phyloP scores from a whole-genome alignment of 2,797 vertebrate genomes.

The Myiotriccus ornatus region DNA sequence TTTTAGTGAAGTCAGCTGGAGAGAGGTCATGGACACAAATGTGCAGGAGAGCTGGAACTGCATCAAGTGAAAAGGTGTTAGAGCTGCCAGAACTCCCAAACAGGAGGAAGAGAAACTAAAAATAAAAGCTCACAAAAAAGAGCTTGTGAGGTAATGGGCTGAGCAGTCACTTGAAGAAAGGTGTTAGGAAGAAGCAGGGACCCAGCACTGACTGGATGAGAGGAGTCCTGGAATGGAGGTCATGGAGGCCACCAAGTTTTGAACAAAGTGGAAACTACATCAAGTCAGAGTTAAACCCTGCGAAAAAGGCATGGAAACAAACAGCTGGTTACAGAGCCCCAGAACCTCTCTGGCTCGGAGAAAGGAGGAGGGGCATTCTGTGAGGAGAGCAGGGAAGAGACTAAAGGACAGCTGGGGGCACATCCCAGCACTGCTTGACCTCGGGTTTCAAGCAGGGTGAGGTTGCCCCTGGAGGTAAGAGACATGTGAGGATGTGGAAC shows the following conservation, averaged over 20 bases:
- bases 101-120: not conserved
- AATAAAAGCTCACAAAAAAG: not conserved
- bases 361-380: not conserved
- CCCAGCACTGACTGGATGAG: not conserved
- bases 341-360: not conserved
- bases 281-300: not conserved
- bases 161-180: not conserved
- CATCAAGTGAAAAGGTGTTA: not conserved
- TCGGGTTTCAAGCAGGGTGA: not conserved
- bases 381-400: not conserved
- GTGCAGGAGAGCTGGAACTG: not conserved
- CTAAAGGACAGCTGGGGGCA: not conserved
- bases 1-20: not conserved
- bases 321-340: not conserved
- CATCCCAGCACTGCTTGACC: not conserved
- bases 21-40: not conserved
- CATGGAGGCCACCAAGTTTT: not conserved
- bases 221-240: not conserved
- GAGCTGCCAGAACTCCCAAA: not conserved
- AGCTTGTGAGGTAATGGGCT: not conserved
- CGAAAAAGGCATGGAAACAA: not conserved
- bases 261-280: not conserved
- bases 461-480: not conserved
- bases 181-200: not conserved
- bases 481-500: not conserved